Conservation (phyloP, 2,888 invertebrate genomes). For the Resseliella maxima region DNA sequence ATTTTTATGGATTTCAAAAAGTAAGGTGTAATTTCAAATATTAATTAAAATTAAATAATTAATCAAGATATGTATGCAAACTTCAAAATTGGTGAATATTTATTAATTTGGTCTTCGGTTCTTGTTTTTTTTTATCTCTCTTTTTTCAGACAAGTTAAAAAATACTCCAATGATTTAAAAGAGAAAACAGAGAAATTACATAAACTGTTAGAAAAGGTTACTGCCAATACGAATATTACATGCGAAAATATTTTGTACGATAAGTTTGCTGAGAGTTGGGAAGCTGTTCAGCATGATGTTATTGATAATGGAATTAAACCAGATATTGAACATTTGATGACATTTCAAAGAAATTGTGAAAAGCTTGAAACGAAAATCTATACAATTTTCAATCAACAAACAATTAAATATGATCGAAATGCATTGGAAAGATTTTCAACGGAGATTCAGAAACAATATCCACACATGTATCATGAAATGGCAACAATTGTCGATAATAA, state of each 20-base stretch:
- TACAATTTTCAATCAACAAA: background rate
- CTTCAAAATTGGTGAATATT: background rate
- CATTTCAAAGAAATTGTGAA: background rate
- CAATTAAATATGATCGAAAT: background rate
- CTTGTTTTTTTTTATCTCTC: background rate
- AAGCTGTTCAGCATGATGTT: background rate
- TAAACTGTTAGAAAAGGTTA: background rate
- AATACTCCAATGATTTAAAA: background rate
- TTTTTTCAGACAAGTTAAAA: background rate
- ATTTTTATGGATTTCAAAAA: background rate
- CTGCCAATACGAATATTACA: background rate
- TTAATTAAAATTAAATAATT: background rate
- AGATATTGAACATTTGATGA: background rate
- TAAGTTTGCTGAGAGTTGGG: constrained; percentile 10
- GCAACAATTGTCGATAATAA: background rate
- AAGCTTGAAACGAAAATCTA: background rate
- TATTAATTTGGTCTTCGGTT: background rate
- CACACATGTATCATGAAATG: background rate
- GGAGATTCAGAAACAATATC: constrained; percentile 6
- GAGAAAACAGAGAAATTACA: background rate
- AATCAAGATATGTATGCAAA: background rate
- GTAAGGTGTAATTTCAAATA: background rate
- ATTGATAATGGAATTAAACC: background rate
- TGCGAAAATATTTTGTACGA: background rate
- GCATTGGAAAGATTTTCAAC: background rate